These are phyloP conservation scores for Odontamblyopus rebecca DNA, from an alignment of 2,797 vertebrate species.

Conservation along the genomic window DNA sequence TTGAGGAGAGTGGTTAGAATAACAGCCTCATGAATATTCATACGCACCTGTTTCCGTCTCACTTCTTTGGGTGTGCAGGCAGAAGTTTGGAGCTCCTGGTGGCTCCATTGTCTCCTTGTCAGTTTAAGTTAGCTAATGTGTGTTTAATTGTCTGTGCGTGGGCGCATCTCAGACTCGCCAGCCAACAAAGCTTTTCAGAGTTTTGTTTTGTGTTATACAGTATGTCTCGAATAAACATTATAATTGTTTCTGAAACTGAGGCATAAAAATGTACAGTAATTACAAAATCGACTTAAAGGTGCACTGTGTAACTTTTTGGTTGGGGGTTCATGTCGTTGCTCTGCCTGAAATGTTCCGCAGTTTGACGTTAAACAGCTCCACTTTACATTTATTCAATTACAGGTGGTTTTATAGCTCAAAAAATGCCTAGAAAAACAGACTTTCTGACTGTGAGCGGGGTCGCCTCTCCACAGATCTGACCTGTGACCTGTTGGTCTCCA, in stretches of 20 bases:
- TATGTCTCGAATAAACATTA: not conserved
- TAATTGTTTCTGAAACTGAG: not conserved
- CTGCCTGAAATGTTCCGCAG: too few species aligned
- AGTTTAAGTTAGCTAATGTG: slow-evolving; percentile 6
- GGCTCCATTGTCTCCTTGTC: slow-evolving; percentile 24
- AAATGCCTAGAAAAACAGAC: too few species aligned
- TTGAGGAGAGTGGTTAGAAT: slow-evolving; percentile 62
- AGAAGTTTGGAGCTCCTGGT: slow-evolving; percentile 61
- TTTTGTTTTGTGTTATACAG: slow-evolving; percentile 11
- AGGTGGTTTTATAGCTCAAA: too few species aligned
- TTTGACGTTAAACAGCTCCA: too few species aligned
- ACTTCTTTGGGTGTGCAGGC: slow-evolving; percentile 57
- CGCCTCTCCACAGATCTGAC: too few species aligned
- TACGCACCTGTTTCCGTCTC: slow-evolving; percentile 73
- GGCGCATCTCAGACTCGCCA: slow-evolving; percentile 3
- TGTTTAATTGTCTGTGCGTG: slow-evolving; percentile 10
- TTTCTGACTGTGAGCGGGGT: too few species aligned
- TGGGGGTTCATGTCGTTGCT: too few species aligned
- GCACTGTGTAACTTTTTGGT: too few species aligned
- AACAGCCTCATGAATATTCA: slow-evolving; percentile 78
- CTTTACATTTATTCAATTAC: too few species aligned
- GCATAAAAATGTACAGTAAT: not conserved
- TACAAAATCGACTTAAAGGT: too few species aligned
- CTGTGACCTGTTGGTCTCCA: too few species aligned
- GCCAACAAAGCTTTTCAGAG: slow-evolving; percentile 30